These are phyloP conservation scores for Poeciliopsis prolifica DNA, from an alignment of 2,113 vertebrate species.

Conservation along the genomic window DNA sequence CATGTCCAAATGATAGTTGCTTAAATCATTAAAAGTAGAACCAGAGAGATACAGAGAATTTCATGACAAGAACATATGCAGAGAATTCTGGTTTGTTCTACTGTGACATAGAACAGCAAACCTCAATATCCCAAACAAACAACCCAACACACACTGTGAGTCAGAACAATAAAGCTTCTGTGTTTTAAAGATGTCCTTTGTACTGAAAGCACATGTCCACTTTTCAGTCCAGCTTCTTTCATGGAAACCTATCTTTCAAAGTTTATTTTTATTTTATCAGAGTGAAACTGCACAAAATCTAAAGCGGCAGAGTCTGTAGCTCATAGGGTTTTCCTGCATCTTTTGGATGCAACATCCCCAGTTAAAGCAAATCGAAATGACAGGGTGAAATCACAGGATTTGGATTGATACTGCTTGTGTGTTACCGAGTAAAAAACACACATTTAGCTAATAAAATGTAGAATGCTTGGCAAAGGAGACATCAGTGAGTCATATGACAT, in stretches of 20 bases:
- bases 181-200: conserved; percentile 34
- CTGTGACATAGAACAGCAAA: background rate
- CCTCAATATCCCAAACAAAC: conserved; percentile 26
- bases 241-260: conserved; percentile 7
- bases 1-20: background rate
- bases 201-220: conserved; percentile 59
- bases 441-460: background rate
- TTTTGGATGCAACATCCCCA: no score
- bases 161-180: conserved; percentile 38
- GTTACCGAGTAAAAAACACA: background rate
- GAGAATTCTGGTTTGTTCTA: conserved; percentile 11
- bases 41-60: background rate
- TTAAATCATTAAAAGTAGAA: background rate
- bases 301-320: background rate
- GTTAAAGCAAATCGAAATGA: no score
- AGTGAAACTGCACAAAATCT: background rate
- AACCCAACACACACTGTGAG: conserved; percentile 4
- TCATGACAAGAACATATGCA: background rate
- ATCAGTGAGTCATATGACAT: background rate
- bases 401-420: background rate
- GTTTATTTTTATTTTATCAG: conserved; percentile 2
- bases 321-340: background rate
- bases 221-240: conserved; percentile 2
- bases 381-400: no score
- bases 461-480: background rate